Evolutionary conservation across 2,888 invertebrate genomes (phyloP), one percentile per base, ranked within the genome.

Genomic region (Tortrix viridana): DNA sequence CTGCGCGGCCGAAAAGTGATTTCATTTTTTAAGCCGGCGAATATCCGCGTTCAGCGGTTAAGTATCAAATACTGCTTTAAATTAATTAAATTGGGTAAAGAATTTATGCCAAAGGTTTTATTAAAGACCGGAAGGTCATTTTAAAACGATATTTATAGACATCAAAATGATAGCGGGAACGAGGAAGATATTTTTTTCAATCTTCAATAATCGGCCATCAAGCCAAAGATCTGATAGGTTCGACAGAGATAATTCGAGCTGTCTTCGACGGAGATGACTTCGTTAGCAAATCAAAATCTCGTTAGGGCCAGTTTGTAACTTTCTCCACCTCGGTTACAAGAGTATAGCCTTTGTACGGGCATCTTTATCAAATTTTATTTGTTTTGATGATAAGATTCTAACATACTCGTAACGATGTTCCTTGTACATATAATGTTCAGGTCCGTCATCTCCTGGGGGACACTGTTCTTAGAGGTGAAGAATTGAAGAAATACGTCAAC

Each of bases 401-500:
- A n/a, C n/a, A n/a, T n/a, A n/a, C n/a, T n/a, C n/a, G n/a, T 41
- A 5, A 41, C 6, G 41, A 16, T 41, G 41, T 14, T 41, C 41
- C 16, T 41, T 41, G 41, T 16, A n/a, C n/a, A n/a, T n/a, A n/a
- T n/a, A 41, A 5, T 23, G 12, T 62, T 53, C 56, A 83, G 89
- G 88, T 93, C 6, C 88, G 89, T 65, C 89, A 92, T 70, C 84
- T 92, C 19, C 84, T 93, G 47, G 96, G 95, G 3, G 95, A 95
- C 66, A 94, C 95, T 60, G 93, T 96, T 19, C 90, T 96, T 20
- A 94, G 95, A 72, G 97, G 96, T 23, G 97, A 97, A 67, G 96
- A 97, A 87, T 94, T 97, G 78, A 97, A 97, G 84, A 94, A 95
- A 71, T 97, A 97, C 83, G 96, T 98, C 16, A 95, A 95, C 76